Conservation (phyloP, 2,888 invertebrate species). For the Alitta virens region DNA sequence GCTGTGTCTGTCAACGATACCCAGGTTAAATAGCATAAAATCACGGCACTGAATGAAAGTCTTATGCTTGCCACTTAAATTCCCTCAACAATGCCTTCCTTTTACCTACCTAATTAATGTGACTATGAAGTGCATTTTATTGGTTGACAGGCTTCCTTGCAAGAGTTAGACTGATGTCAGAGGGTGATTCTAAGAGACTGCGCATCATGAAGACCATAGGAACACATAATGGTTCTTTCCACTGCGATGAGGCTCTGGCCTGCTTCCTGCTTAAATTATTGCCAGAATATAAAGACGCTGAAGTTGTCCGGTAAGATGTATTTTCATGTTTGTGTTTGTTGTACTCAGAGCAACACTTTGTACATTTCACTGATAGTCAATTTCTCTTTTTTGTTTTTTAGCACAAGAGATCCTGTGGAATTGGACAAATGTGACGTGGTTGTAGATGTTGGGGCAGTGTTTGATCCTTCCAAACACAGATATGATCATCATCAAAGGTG, state of each 20-base stretch:
- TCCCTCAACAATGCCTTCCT: no score
- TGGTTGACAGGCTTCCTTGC: no score
- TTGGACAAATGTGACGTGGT: slow-evolving; percentile 86
- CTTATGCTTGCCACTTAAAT: no score
- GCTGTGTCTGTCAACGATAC: no score
- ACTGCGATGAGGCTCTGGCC: slow-evolving; percentile 93
- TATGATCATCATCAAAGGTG: slow-evolving; percentile 94
- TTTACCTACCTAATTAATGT: no score
- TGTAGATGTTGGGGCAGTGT: slow-evolving; percentile 89
- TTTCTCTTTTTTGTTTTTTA: slow-evolving; percentile 39
- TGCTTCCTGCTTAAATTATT: slow-evolving; percentile 84
- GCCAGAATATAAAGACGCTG: slow-evolving; percentile 76
- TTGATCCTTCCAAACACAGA: slow-evolving; percentile 71
- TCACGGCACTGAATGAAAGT: no score
- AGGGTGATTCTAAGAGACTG: slow-evolving; percentile 9
- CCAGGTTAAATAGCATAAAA: no score
- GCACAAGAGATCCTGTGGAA: slow-evolving; percentile 62
- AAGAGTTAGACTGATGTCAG: no score
- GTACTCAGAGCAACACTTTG: no score
- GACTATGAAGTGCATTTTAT: no score
- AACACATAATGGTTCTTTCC: slow-evolving; percentile 76
- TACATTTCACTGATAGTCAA: not conserved
- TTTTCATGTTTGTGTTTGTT: no score
- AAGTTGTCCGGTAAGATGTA: slow-evolving; percentile 67
- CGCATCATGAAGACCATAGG: slow-evolving; percentile 55